Evolutionary conservation across 2,888 invertebrate species (phyloP).

Genomic region (Pseudococcus longispinus): DNA sequence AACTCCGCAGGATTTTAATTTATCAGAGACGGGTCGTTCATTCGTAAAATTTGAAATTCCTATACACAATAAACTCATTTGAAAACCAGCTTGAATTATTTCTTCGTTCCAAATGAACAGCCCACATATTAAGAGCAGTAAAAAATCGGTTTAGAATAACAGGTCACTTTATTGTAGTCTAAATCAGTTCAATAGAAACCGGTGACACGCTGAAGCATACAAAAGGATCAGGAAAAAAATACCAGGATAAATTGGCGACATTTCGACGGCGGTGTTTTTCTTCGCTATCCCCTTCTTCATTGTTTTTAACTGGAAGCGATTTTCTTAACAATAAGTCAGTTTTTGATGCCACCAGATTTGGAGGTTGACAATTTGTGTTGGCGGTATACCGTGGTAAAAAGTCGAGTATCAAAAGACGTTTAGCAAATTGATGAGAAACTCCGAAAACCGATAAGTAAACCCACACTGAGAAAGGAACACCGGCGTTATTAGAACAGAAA

Average conservation of each 20-base stretch:
- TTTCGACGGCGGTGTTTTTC: not conserved
- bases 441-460: not conserved
- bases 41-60: not conserved
- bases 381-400: not conserved
- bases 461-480: constrained; percentile 4
- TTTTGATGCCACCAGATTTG: not conserved
- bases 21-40: not conserved
- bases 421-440: not conserved
- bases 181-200: not conserved
- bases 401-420: not conserved
- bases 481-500: not conserved
- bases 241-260: not conserved
- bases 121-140: not conserved
- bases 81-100: not conserved
- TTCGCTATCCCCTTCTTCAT: not conserved
- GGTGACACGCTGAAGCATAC: not conserved
- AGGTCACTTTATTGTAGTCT: not conserved
- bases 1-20: not conserved
- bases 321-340: not conserved
- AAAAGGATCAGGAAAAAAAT: not conserved
- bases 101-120: not conserved
- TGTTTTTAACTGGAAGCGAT: not conserved
- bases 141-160: not conserved
- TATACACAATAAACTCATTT: not conserved
- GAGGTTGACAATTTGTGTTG: constrained; percentile 1